Evolutionary conservation across 2,888 invertebrate genomes (phyloP), one percentile per base, ranked within the genome.

Genomic region (Apodemia zela): DNA sequence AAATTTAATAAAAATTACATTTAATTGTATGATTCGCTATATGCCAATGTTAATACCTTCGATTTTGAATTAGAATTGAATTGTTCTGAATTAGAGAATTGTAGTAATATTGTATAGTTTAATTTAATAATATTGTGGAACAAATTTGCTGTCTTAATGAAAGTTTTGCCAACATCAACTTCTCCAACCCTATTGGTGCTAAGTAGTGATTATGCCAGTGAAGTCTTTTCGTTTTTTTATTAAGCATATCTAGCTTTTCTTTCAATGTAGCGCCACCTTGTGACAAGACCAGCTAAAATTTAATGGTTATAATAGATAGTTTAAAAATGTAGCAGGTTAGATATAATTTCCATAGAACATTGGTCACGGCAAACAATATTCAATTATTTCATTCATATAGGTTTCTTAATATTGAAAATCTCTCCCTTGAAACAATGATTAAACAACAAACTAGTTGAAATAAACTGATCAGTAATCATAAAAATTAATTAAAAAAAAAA

Each of bases 101-200:
- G 42, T 15, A n/a, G 6, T 42, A 42, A 42, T 42, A 11, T 38
- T 51, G 21, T 51, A 51, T 51, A 51, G 25, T 54, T 15, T 42
- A 33, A 15, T 42, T 6, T 25, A 54, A 25, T 54, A 7, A 13
- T 25, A 54, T n/a, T 57, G 57, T 57, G 29, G n/a, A 57, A 57
- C 29, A 57, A 29, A 57, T 57, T 57, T 15, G 25, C 25, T 25
- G 21, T 57, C 7, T 29, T n/a, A 15, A 29, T 57, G 29, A 57
- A 57, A 25, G 29, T 57, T 57, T 57, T 29, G 57, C 57, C 25
- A 51, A 49, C 49, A 62, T 59, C 64, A 64, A 68, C 71, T 70
- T 69, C 72, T 71, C 69, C 69, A 67, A 66, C 73, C 72, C 73
- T 70, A 66, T 73, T 67, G 75, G 75, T 75, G 75, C 75, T 75